These are phyloP conservation scores for Chironex yamaguchii DNA, from an alignment of 30 jellyfish, hydroid and myxozoan species.

Conservation along the genomic window DNA sequence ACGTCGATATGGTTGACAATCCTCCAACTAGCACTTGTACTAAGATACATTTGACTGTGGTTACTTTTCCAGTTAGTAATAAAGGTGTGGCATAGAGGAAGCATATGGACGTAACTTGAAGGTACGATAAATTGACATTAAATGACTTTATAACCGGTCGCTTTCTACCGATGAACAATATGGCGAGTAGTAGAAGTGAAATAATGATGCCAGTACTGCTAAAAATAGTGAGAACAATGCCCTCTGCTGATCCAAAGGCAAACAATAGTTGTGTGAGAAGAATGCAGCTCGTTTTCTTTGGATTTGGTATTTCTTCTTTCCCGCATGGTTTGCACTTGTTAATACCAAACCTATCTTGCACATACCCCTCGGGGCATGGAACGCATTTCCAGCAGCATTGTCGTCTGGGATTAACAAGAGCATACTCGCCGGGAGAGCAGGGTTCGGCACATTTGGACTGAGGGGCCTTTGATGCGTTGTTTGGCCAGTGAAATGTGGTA, in stretches of 20 bases:
- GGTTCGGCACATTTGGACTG: conserved; percentile 67
- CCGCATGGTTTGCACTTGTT: conserved; percentile 55
- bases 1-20: conserved; percentile 52
- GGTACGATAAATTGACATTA: conserved; percentile 49
- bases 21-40: conserved; percentile 45
- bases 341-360: conserved; percentile 20
- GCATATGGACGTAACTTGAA: conserved; percentile 39
- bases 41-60: conserved; percentile 37
- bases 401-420: conserved; percentile 27
- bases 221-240: not conserved
- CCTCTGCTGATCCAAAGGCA: not conserved
- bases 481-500: conserved; percentile 18
- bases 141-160: conserved; percentile 73
- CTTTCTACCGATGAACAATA: conserved; percentile 15
- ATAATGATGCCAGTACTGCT: conserved; percentile 29
- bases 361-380: conserved; percentile 69
- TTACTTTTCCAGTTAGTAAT: conserved; percentile 31
- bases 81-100: conserved; percentile 32
- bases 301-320: conserved; percentile 1
- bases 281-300: conserved; percentile 41
- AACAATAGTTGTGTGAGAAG: conserved; percentile 10
- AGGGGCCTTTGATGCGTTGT: conserved; percentile 38
- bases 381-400: conserved; percentile 81
- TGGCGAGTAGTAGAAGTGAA: conserved; percentile 6
- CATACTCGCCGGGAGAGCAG: conserved; percentile 70